These are phyloP conservation scores for Pardosa pseudoannulata DNA, from an alignment of 2,888 invertebrate species.

Conservation along the genomic window DNA sequence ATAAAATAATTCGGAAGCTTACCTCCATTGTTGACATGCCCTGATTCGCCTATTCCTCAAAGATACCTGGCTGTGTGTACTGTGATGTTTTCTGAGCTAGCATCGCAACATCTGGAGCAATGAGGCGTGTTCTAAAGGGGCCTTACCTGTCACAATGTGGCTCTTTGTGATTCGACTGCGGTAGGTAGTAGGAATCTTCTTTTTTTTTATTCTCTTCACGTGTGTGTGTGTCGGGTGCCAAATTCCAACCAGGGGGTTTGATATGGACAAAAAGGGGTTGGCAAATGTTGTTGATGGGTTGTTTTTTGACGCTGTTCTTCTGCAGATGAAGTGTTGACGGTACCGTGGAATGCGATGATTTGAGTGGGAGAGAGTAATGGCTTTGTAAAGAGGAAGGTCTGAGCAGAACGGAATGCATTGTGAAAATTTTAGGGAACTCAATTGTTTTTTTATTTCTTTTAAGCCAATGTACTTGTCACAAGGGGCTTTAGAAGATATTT, in stretches of 20 bases:
- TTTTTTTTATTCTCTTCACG: no score
- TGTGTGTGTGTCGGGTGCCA: background rate
- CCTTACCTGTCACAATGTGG: constrained; percentile 12
- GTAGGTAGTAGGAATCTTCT: background rate
- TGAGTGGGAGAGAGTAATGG: background rate
- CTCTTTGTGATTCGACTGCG: constrained; percentile 10
- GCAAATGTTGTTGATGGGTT: constrained; percentile 4
- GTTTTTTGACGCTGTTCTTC: background rate
- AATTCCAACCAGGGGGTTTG: background rate
- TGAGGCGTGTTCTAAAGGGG: background rate
- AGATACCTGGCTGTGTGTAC: background rate
- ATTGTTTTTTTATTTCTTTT: no score
- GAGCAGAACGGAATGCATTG: no score
- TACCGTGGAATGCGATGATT: background rate
- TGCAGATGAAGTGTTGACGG: background rate
- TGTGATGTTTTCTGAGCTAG: no score
- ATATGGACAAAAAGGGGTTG: constrained; percentile 2
- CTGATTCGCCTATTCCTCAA: background rate
- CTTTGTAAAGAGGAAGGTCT: background rate
- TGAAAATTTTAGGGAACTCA: no score
- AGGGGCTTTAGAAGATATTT: no score
- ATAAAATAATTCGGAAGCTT: background rate
- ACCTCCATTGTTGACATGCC: background rate
- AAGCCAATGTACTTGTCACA: no score
- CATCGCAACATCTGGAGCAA: background rate